Percentiles rank a stretch among this genome's conserved stretches.
phyloP scores from a whole-genome alignment of 2,113 vertebrate species.

The Polyodon spathula region DNA sequence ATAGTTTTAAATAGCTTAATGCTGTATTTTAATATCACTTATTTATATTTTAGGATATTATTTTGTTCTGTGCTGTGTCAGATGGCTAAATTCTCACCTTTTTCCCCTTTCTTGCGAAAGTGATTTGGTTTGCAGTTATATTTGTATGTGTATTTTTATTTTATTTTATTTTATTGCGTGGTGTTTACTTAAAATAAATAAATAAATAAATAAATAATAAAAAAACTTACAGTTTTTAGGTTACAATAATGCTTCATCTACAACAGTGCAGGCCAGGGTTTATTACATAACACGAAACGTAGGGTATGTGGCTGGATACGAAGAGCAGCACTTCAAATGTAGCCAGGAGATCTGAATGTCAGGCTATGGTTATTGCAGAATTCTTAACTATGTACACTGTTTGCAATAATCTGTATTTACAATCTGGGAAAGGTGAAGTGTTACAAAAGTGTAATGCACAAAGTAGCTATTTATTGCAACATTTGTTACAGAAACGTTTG shows the following conservation, averaged over 20 bases:
- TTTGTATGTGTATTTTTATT: constrained; percentile 18
- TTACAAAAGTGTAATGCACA: constrained; percentile 4
- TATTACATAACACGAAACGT: constrained; percentile 11
- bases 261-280: constrained; percentile 1
- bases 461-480: constrained; percentile 14
- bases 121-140: constrained; percentile 19
- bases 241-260: not conserved
- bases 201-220: not conserved
- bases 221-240: not conserved
- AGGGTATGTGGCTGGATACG: constrained; percentile 1
- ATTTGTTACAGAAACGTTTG: constrained; percentile 16
- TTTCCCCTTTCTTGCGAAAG: constrained; percentile 15
- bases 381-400: not conserved
- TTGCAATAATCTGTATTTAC: too few relatives aligned
- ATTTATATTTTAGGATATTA: constrained; percentile 16
- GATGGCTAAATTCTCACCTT: constrained; percentile 42
- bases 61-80: constrained; percentile 29
- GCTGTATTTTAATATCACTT: too few relatives aligned
- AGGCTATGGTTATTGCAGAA: not conserved
- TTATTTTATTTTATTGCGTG: constrained; percentile 40
- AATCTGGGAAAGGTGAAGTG: not conserved
- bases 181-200: constrained; percentile 11
- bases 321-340: not conserved
- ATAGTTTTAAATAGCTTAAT: constrained; percentile 35
- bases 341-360: not conserved